A percentile compares a stretch with the other conserved stretches of the same genome.
These are phyloP conservation scores for Drosophila multiciliata DNA, from an alignment of 2,888 invertebrate species.

Conservation along the genomic window DNA sequence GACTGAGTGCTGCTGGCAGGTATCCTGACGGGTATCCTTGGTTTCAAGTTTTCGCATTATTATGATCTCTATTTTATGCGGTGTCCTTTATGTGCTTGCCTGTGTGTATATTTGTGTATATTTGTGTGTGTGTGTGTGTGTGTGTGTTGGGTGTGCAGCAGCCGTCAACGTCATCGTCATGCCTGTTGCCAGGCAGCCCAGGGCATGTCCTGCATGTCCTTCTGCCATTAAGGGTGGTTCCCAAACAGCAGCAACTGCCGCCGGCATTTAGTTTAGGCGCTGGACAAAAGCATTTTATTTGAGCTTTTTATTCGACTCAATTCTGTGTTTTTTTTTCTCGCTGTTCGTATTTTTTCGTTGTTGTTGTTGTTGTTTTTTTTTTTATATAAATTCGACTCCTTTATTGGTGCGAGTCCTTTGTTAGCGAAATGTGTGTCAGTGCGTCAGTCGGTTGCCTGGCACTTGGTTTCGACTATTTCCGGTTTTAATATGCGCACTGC, in stretches of 20 bases:
- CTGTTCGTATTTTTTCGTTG: neutral
- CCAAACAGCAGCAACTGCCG: slow-evolving; percentile 38
- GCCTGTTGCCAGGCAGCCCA: slow-evolving; percentile 70
- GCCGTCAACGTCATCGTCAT: slow-evolving; percentile 59
- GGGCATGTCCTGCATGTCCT: slow-evolving; percentile 75
- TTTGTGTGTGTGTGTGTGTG: neutral
- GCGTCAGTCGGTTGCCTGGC: slow-evolving; percentile 79
- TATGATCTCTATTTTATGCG: slow-evolving; percentile 76
- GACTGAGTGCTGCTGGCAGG: slow-evolving; percentile 60
- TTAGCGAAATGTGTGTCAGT: slow-evolving; percentile 78
- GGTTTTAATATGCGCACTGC: slow-evolving; percentile 78
- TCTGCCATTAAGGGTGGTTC: slow-evolving; percentile 74
- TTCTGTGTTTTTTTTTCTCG: slow-evolving; percentile 49
- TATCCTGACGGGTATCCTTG: slow-evolving; percentile 72
- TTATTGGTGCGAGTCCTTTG: slow-evolving; percentile 65
- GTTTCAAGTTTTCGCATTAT: slow-evolving; percentile 78
- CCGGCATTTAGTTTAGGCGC: slow-evolving; percentile 75
- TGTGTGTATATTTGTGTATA: slow-evolving; percentile 17
- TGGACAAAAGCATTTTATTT: slow-evolving; percentile 80
- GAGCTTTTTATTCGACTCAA: slow-evolving; percentile 77
- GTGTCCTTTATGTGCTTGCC: slow-evolving; percentile 41
- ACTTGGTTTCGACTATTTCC: slow-evolving; percentile 80
- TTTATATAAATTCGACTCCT: slow-evolving; percentile 53
- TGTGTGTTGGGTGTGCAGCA: slow-evolving; percentile 55
- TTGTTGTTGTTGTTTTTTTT: slow-evolving; percentile 31